Evolutionary conservation across 1,140 invertebrate genomes (phyloP).

Genomic region (Cydia strobilella): DNA sequence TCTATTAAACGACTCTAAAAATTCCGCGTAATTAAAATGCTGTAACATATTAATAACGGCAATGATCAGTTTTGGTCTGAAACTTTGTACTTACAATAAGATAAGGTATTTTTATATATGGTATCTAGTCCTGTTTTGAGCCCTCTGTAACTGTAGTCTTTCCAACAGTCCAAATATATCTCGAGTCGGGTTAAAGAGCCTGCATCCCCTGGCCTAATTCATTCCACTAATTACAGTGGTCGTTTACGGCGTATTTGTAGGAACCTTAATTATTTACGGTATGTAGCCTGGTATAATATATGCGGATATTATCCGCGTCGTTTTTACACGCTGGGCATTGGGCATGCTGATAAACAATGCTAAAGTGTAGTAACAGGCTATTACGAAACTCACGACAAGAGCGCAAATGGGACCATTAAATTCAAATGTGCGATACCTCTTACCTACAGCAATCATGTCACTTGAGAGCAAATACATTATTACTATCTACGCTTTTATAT

Average conservation of each 20-base stretch:
- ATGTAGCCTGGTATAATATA: not conserved
- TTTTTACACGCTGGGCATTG: conserved; percentile 1
- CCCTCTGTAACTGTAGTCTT: too few relatives aligned
- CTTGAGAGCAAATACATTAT: not conserved
- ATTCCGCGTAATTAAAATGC: too few relatives aligned
- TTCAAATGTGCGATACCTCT: not conserved
- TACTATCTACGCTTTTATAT: not conserved
- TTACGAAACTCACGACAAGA: not conserved
- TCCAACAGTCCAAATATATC: too few relatives aligned
- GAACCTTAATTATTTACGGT: not conserved
- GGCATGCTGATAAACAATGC: not conserved
- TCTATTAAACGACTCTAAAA: too few relatives aligned
- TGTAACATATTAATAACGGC: too few relatives aligned
- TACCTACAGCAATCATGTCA: not conserved
- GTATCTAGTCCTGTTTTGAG: too few relatives aligned
- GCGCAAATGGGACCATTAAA: conserved; percentile 6
- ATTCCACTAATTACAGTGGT: not conserved
- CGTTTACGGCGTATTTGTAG: not conserved
- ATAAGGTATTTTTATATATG: too few relatives aligned
- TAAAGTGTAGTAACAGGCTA: not conserved
- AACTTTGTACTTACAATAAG: too few relatives aligned
- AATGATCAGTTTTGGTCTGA: too few relatives aligned
- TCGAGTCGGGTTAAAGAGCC: not conserved
- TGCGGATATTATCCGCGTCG: too few relatives aligned
- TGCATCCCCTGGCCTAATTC: not conserved